Conservation (phyloP, 2,113 vertebrate species). For the Notothenia rossii region DNA sequence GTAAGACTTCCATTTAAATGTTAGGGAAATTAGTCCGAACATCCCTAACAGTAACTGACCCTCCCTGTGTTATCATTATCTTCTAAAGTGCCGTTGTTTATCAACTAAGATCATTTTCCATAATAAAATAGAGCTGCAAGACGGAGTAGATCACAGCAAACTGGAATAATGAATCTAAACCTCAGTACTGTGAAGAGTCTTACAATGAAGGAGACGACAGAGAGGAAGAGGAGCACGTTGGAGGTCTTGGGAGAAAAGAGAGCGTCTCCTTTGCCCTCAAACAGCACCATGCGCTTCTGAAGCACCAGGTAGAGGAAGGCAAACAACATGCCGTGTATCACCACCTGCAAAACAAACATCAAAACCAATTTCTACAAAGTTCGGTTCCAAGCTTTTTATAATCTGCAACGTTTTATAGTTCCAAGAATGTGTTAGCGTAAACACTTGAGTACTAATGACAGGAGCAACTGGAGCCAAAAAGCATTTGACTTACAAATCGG, state of each 20-base stretch:
- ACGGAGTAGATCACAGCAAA: not conserved
- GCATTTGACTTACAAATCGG: slow-evolving; percentile 90
- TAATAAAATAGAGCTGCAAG: no score
- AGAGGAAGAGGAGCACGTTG: slow-evolving; percentile 91
- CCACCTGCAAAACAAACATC: slow-evolving; percentile 84
- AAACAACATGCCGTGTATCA: slow-evolving; percentile 96
- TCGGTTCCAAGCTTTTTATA: not conserved
- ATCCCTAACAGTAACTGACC: not conserved
- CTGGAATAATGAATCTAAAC: not conserved
- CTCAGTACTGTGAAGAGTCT: slow-evolving; percentile 46
- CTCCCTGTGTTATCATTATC: not conserved
- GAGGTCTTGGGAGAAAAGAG: slow-evolving; percentile 92
- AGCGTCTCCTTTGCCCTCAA: slow-evolving; percentile 93
- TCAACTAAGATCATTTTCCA: no score
- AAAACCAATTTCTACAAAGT: not conserved
- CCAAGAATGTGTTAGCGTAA: not conserved
- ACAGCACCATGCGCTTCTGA: slow-evolving; percentile 92
- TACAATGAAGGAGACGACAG: slow-evolving; percentile 93
- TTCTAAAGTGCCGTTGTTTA: not conserved
- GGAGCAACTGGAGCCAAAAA: not conserved
- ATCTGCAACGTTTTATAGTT: not conserved
- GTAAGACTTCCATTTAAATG: no score
- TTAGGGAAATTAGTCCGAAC: no score
- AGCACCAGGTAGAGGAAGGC: slow-evolving; percentile 95
- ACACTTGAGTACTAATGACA: not conserved